Percentiles rank a stretch among this genome's conserved stretches.
These are phyloP conservation scores for Diuraphis noxia DNA, from an alignment of 1,140 invertebrate genomes.

Conservation along the genomic window DNA sequence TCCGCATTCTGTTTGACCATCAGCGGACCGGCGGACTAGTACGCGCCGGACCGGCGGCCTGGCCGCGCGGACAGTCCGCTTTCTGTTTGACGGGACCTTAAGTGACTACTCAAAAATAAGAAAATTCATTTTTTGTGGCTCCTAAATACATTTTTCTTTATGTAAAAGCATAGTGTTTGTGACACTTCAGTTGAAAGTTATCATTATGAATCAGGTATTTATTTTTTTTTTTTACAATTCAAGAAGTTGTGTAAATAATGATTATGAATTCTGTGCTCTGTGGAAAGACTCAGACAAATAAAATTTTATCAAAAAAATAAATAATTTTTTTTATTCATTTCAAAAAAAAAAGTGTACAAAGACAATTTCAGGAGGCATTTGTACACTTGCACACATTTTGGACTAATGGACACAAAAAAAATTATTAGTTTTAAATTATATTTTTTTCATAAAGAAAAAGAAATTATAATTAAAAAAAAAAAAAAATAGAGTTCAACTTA, in stretches of 20 bases:
- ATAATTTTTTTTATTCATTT: constrained; percentile 52
- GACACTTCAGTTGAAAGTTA: background rate
- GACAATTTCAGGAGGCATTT: constrained; percentile 30
- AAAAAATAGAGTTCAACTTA: constrained; percentile 37
- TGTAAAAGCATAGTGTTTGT: background rate
- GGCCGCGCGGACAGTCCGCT: background rate
- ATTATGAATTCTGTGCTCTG: background rate
- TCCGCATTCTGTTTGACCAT: constrained; percentile 13
- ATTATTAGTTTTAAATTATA: background rate
- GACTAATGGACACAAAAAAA: constrained; percentile 48
- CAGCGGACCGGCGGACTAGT: background rate
- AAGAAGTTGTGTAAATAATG: background rate
- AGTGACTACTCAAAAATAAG: background rate
- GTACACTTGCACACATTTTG: constrained; percentile 47
- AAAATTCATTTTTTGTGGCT: background rate
- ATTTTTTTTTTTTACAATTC: background rate
- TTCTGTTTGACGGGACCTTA: constrained; percentile 1
- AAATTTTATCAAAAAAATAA: constrained; percentile 41
- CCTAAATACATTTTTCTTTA: background rate
- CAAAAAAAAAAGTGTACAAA: constrained; percentile 52
- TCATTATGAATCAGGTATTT: background rate
- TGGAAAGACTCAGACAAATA: background rate
- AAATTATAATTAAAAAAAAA: constrained; percentile 45
- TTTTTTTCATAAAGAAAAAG: constrained; percentile 11
- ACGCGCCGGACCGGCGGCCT: too few species aligned